These are phyloP conservation scores for Trichoplusia ni DNA, from an alignment of 1,140 invertebrate genomes.

Conservation along the genomic window DNA sequence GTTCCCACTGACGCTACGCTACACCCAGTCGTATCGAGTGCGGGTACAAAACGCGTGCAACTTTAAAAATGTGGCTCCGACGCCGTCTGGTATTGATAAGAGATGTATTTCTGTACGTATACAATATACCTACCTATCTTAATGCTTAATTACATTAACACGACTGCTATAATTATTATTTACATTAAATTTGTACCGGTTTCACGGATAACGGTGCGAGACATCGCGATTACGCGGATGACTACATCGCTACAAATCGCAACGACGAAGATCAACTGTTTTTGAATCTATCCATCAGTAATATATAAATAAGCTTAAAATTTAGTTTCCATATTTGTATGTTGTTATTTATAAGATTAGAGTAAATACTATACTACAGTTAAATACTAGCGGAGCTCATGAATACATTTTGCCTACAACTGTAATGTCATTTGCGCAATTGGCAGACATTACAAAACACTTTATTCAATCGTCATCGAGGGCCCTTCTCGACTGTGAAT, in stretches of 20 bases:
- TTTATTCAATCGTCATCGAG: neutral
- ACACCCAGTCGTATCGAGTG: no score
- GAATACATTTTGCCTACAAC: neutral
- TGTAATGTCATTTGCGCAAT: neutral
- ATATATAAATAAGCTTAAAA: no score
- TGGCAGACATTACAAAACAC: neutral
- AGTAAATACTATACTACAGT: neutral
- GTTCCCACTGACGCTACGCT: neutral
- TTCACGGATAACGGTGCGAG: neutral
- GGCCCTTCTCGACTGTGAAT: neutral
- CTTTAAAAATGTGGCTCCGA: constrained; percentile 14
- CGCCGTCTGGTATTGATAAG: constrained; percentile 10
- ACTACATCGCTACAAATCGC: no score
- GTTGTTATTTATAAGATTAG: no score
- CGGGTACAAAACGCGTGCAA: constrained; percentile 8
- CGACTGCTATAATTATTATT: neutral
- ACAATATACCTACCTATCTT: no score
- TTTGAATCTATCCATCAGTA: no score
- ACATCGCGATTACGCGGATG: neutral
- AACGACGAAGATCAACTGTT: neutral
- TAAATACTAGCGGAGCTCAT: neutral
- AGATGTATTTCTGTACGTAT: neutral
- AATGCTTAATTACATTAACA: constrained; percentile 10
- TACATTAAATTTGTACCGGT: neutral
- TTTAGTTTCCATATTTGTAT: no score